Conservation (phyloP, 2,113 vertebrate species). For the Oryzias celebensis region DNA sequence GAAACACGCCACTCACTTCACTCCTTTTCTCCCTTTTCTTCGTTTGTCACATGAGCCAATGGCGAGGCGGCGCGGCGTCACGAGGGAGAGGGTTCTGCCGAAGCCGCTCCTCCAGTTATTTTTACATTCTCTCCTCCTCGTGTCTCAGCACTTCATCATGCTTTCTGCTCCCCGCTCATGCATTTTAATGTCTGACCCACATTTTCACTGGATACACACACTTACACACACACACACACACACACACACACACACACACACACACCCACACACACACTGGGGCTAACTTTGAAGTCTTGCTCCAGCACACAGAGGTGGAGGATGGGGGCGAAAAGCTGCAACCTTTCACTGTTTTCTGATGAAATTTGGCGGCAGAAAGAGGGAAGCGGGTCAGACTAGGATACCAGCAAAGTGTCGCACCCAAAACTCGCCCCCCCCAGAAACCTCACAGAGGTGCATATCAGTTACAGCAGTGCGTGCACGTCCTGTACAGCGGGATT, state of each 20-base stretch:
- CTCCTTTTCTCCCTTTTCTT: background rate
- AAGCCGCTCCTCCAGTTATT: slow-evolving; percentile 55
- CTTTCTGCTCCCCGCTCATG: slow-evolving; percentile 68
- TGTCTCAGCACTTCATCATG: slow-evolving; percentile 68
- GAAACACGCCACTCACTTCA: background rate
- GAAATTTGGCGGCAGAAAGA: slow-evolving; percentile 31
- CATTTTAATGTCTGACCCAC: slow-evolving; percentile 80
- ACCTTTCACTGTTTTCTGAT: slow-evolving; percentile 55
- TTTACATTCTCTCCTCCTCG: slow-evolving; percentile 62
- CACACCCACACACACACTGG: slow-evolving; percentile 37
- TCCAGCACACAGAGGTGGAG: slow-evolving; percentile 24
- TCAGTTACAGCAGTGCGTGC: slow-evolving; percentile 2
- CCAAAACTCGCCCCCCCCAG: background rate
- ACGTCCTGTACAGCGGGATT: background rate
- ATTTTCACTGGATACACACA: slow-evolving; percentile 53
- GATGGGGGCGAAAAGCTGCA: slow-evolving; percentile 36
- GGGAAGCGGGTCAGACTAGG: slow-evolving; percentile 35
- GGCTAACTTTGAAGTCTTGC: slow-evolving; percentile 54
- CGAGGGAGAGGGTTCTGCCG: slow-evolving; percentile 33
- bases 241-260: slow-evolving; percentile 39
- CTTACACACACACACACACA: slow-evolving; percentile 46
- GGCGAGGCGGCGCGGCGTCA: slow-evolving; percentile 23
- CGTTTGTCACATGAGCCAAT: slow-evolving; percentile 30
- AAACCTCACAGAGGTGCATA: background rate
- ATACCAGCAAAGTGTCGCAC: slow-evolving; percentile 4